Evolutionary conservation across 2,797 vertebrate species (phyloP), one percentile per base, ranked within the genome.

Genomic region (Serranus cabrilla): DNA sequence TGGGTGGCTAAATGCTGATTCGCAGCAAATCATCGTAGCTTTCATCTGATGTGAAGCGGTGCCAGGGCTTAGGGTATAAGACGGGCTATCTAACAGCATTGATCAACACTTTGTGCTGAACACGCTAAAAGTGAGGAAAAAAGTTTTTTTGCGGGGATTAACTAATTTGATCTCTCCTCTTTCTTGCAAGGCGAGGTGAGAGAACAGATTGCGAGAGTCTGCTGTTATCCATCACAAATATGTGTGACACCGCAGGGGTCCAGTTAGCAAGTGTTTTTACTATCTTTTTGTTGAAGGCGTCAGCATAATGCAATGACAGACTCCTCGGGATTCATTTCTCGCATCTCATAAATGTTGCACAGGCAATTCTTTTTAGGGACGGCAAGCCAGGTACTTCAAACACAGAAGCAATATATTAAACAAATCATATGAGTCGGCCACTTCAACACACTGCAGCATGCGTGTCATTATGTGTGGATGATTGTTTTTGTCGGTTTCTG

Each of bases 51-150:
- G 78, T 84, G 76, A 90, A 83, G 78, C 34, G 50, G 43, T 88
- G 87, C 90, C 82, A 84, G 78, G 82, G 84, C 87, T 91, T 66
- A 84, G 46, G 42, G 46, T 74, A n/a, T 81, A 78, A 85, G 84
- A 77, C 31, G 23, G 42, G 49, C 60, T 80, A 79, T 92, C 82
- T 76, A 74, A 84, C 70, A 37, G 63, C 73, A 92, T 80, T 87
- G 85, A 93, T 91, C 88, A 90, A 62, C 62, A 61, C 63, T 91
- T 93, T 91, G 74, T 93, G 93, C 92, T 93, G 90, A 92, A 88
- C 71, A 60, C 1, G 68, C 86, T 57, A 42, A 84, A 91, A 85
- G 84, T 78, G 20, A 7, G 11, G 7, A 5, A 7, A 31, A 37
- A 58, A 64, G 16, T 12, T 80, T 34, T 34, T 84, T 77, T 25